phyloP scores from a whole-genome alignment of 1,140 invertebrate genomes.

The Cydia strobilella region DNA sequence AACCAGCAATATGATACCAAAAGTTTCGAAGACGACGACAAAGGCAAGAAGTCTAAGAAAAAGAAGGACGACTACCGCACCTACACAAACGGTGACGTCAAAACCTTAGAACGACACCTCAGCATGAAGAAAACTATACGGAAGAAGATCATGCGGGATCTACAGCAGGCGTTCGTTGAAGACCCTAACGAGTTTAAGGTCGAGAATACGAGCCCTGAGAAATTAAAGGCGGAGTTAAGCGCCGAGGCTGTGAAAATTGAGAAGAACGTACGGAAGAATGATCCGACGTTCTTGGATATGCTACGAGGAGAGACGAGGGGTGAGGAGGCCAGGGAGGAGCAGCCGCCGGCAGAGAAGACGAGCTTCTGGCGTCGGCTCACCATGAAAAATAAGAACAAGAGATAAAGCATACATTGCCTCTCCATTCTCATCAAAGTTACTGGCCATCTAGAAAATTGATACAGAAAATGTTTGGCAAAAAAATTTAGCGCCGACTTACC shows the following conservation, averaged over 20 bases:
- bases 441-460: not conserved
- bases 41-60: slow-evolving; percentile 81
- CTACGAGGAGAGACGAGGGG: slow-evolving; percentile 81
- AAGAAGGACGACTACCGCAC: slow-evolving; percentile 84
- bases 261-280: slow-evolving; percentile 82
- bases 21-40: slow-evolving; percentile 77
- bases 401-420: slow-evolving; percentile 73
- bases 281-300: slow-evolving; percentile 87
- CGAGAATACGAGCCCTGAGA: slow-evolving; percentile 84
- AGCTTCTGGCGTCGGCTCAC: slow-evolving; percentile 88
- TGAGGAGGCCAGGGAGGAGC: slow-evolving; percentile 79
- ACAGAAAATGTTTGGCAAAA: not conserved
- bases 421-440: slow-evolving; percentile 9
- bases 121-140: slow-evolving; percentile 94
- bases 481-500: not conserved
- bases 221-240: slow-evolving; percentile 85
- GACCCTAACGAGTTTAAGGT: slow-evolving; percentile 87
- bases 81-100: slow-evolving; percentile 85
- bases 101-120: slow-evolving; percentile 89
- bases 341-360: slow-evolving; percentile 82
- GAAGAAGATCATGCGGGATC: slow-evolving; percentile 91
- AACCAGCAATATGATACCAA: slow-evolving; percentile 72
- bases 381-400: slow-evolving; percentile 86
- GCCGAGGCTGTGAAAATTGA: slow-evolving; percentile 85
- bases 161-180: slow-evolving; percentile 88